These are phyloP conservation scores for Zygaena filipendulae DNA, from an alignment of 2,888 invertebrate genomes.

Conservation along the genomic window DNA sequence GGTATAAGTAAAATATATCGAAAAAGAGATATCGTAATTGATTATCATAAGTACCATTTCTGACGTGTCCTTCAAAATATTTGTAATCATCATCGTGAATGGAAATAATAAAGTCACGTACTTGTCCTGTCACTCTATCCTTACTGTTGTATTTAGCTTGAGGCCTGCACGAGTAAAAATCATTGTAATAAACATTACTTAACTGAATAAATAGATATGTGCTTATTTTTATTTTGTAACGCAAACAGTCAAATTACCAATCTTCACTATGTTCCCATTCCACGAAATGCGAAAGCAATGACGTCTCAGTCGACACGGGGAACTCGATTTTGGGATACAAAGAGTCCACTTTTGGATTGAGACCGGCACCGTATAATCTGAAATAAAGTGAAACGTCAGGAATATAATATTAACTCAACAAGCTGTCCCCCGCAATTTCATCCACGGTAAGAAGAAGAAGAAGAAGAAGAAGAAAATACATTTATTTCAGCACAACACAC, in stretches of 20 bases:
- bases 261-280: conserved; percentile 82
- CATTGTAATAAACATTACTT: not conserved
- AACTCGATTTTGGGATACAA: conserved; percentile 77
- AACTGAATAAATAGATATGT: conserved; percentile 1
- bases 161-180: conserved; percentile 23
- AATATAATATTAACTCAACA: not conserved
- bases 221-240: conserved; percentile 8
- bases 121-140: conserved; percentile 18
- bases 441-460: not conserved
- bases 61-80: conserved; percentile 25
- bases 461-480: not conserved
- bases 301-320: conserved; percentile 87
- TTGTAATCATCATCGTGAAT: conserved; percentile 33
- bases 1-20: not conserved
- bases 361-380: conserved; percentile 78
- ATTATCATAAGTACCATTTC: conserved; percentile 26
- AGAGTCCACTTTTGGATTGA: conserved; percentile 73
- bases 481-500: too few relatives aligned
- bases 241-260: too few relatives aligned
- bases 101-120: conserved; percentile 27
- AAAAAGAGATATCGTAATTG: conserved; percentile 5
- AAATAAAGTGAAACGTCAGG: too few relatives aligned
- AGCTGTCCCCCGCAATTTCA: too few relatives aligned
- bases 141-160: conserved; percentile 20
- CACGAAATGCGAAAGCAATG: conserved; percentile 79